Conservation (phyloP, 1,140 invertebrate species). For the Mamestra configurata region DNA sequence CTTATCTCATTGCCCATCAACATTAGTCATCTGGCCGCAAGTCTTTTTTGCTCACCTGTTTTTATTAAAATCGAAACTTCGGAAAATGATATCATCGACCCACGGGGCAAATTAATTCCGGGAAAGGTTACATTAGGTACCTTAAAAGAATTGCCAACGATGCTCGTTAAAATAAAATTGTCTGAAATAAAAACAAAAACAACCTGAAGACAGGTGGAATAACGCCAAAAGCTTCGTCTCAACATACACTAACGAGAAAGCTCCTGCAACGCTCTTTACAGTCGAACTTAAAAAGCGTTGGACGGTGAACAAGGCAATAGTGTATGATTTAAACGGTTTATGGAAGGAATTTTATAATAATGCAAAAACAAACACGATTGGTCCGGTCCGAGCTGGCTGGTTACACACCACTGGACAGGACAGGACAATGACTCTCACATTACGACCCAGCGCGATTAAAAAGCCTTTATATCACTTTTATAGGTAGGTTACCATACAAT, state of each 20-base stretch:
- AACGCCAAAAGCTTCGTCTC: not conserved
- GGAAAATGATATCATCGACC: slow-evolving; percentile 50
- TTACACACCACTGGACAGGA: slow-evolving; percentile 78
- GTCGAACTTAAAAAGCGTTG: not conserved
- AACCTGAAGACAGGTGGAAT: not conserved
- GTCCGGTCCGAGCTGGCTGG: slow-evolving; percentile 71
- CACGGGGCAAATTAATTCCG: not conserved
- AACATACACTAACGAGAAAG: not conserved
- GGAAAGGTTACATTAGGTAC: slow-evolving; percentile 9
- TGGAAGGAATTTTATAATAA: slow-evolving; percentile 81
- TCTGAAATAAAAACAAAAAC: slow-evolving; percentile 8
- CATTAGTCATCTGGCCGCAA: slow-evolving; percentile 25
- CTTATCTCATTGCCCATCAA: slow-evolving; percentile 37
- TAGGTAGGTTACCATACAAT: too few species aligned
- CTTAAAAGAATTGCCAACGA: not conserved
- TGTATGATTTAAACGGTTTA: not conserved
- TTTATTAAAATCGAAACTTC: slow-evolving; percentile 35
- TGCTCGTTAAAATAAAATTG: not conserved
- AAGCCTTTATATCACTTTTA: slow-evolving; percentile 25
- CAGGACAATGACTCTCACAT: slow-evolving; percentile 79
- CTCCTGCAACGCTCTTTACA: not conserved
- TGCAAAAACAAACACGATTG: slow-evolving; percentile 82
- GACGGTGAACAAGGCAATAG: slow-evolving; percentile 31
- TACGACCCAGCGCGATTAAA: slow-evolving; percentile 52
- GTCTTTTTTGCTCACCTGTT: slow-evolving; percentile 12